Conservation (phyloP, 2,113 vertebrate species). For the Oostethus manadensis region DNA sequence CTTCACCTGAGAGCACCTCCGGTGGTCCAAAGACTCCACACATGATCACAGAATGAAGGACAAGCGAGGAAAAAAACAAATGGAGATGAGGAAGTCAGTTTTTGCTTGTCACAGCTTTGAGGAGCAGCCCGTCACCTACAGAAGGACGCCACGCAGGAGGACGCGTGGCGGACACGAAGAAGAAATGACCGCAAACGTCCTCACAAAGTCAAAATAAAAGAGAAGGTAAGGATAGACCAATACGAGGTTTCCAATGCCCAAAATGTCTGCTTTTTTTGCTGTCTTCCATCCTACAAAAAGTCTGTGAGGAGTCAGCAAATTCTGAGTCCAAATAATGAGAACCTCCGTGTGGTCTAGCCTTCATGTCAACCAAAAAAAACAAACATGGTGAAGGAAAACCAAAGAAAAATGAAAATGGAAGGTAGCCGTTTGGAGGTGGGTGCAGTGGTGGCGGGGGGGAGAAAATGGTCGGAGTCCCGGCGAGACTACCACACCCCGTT, state of each 20-base stretch:
- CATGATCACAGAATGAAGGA: no score
- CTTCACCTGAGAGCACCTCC: no score
- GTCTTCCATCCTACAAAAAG: background rate
- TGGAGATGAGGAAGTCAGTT: background rate
- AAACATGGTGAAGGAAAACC: conserved; percentile 43
- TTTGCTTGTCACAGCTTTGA: background rate
- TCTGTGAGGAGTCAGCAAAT: background rate
- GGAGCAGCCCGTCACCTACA: no score
- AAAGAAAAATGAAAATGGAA: conserved; percentile 16
- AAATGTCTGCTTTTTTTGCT: background rate
- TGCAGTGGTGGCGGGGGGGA: conserved; percentile 32
- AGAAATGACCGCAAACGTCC: background rate
- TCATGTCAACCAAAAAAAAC: conserved; percentile 44
- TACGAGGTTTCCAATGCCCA: conserved; percentile 23
- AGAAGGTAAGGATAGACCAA: conserved; percentile 43
- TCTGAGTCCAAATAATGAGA: background rate
- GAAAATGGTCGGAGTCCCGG: conserved; percentile 44
- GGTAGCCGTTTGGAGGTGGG: no score
- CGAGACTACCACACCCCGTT: conserved; percentile 80
- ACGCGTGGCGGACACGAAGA: no score
- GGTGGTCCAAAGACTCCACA: no score
- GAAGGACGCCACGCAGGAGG: no score
- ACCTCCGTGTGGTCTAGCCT: conserved; percentile 53
- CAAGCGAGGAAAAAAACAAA: background rate
- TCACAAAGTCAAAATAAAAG: conserved; percentile 20